A percentile compares a stretch with the other conserved stretches of the same genome.
phyloP scores from a whole-genome alignment of 2,797 vertebrate species.

The Allobates femoralis region DNA sequence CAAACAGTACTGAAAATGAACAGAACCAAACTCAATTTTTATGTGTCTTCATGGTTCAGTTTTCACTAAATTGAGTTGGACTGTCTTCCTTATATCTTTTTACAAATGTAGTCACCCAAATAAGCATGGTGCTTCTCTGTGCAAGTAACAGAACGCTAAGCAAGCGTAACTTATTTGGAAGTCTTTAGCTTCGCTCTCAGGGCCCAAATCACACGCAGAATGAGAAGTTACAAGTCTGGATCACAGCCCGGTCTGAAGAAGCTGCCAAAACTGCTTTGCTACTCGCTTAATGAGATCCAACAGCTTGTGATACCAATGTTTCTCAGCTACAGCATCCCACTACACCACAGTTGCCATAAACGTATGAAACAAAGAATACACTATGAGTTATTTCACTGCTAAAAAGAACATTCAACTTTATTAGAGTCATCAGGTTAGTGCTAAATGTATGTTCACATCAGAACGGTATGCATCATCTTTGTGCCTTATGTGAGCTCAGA shows the following conservation, averaged over 20 bases:
- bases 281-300: slow-evolving; percentile 53
- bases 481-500: neutral
- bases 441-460: slow-evolving; percentile 1
- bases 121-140: slow-evolving; percentile 29
- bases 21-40: slow-evolving; percentile 23
- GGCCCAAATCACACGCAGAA: slow-evolving; percentile 32
- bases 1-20: neutral
- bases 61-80: neutral
- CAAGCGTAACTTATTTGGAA: neutral
- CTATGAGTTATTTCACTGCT: slow-evolving; percentile 19
- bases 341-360: neutral
- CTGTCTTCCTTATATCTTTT: neutral
- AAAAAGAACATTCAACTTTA: slow-evolving; percentile 28
- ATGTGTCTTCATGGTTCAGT: neutral
- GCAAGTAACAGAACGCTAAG: slow-evolving; percentile 9
- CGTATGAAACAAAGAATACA: neutral
- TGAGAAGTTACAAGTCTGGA: slow-evolving; percentile 52
- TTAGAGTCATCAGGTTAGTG: slow-evolving; percentile 26
- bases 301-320: slow-evolving; percentile 26
- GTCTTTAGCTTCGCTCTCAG: slow-evolving; percentile 50
- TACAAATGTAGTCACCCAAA: neutral
- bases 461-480: neutral
- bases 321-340: neutral
- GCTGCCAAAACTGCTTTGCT: slow-evolving; percentile 39
- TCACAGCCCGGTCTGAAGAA: neutral